Conservation (phyloP, 2,797 vertebrate species). For the Helostoma temminkii region DNA sequence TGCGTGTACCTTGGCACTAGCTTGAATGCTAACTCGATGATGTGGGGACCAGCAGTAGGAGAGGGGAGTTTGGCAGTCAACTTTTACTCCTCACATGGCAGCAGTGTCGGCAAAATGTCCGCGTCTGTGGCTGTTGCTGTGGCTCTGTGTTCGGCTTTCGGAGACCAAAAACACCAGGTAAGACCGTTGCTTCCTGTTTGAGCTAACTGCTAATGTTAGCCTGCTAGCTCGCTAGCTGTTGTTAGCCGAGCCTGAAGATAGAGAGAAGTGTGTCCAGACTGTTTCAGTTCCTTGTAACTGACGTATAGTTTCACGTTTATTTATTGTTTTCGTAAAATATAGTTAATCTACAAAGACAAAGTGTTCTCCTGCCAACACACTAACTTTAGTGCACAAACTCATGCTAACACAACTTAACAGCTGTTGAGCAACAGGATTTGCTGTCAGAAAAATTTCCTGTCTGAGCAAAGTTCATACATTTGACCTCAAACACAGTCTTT, state of each 20-base stretch:
- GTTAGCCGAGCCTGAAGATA: not conserved
- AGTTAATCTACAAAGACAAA: accelerated
- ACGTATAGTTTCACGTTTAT: accelerated
- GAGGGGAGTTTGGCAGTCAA: constrained; percentile 8
- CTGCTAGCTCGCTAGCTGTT: constrained; percentile 42
- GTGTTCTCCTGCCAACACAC: not conserved
- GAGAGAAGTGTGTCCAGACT: not conserved
- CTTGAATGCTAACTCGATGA: constrained; percentile 1
- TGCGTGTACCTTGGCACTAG: not conserved
- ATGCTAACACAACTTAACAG: not conserved
- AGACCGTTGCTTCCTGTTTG: constrained; percentile 31
- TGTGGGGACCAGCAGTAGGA: constrained; percentile 16
- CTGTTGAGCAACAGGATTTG: constrained; percentile 17
- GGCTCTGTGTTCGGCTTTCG: constrained; percentile 45
- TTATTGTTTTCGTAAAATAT: accelerated
- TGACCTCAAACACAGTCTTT: not conserved
- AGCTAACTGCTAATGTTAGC: constrained; percentile 20
- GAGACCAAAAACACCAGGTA: constrained; percentile 68
- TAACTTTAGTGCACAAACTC: not conserved
- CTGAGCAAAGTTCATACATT: constrained; percentile 6
- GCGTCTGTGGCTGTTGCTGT: constrained; percentile 61
- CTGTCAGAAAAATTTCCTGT: not conserved
- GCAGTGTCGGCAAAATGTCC: constrained; percentile 38
- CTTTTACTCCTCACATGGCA: constrained; percentile 69
- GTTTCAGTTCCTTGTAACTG: not conserved